Percentiles rank a stretch among this genome's conserved stretches.
Conservation (phyloP, 2,797 vertebrate species). For the Cyprinella venusta region DNA sequence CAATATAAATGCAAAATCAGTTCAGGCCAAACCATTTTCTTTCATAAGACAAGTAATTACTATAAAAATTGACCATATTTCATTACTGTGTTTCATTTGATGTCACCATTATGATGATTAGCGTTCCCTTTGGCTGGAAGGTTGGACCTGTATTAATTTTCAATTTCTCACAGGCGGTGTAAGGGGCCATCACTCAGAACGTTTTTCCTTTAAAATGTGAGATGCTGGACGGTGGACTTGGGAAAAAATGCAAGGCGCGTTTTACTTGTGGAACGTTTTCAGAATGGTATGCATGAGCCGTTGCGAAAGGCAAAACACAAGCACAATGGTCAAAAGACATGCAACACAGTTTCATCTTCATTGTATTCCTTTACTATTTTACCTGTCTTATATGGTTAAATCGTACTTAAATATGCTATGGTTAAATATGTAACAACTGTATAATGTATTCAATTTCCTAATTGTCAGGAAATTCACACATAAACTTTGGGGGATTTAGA, state of each 20-base stretch:
- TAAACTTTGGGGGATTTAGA: not conserved
- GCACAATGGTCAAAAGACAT: not conserved
- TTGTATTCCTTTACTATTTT: not conserved
- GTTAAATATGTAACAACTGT: too few species aligned
- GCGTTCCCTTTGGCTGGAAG: not conserved
- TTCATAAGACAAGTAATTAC: not conserved
- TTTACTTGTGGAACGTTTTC: not conserved
- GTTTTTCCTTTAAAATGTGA: not conserved
- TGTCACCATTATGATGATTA: constrained; percentile 17
- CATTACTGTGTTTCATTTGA: not conserved
- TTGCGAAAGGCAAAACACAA: not conserved
- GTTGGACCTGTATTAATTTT: not conserved
- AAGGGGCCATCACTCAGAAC: not conserved
- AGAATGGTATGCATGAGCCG: not conserved
- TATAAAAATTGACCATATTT: not conserved
- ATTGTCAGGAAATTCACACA: not conserved
- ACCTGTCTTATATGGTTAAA: too few species aligned
- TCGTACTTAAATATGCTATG: too few species aligned
- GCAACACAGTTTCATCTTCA: not conserved
- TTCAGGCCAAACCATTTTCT: not conserved
- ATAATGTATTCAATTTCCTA: too few species aligned
- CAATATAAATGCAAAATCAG: constrained; percentile 14
- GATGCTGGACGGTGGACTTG: not conserved
- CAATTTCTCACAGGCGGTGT: not conserved
- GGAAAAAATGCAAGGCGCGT: not conserved